Conservation (phyloP, 1,140 invertebrate genomes). For the Calycopis cecrops region DNA sequence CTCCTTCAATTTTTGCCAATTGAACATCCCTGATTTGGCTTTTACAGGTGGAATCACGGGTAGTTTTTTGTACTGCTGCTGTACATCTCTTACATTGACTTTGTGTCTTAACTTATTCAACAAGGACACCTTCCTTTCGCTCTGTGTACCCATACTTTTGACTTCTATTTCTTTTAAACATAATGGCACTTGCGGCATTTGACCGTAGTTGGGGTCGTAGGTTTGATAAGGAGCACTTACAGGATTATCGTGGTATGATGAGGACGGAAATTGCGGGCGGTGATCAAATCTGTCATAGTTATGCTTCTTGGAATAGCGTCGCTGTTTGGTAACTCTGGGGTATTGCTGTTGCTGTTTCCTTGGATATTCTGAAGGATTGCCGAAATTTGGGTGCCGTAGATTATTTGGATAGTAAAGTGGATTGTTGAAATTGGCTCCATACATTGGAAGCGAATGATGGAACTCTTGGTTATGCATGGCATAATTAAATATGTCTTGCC, state of each 20-base stretch:
- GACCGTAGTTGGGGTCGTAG: slow-evolving; percentile 29
- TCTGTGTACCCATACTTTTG: slow-evolving; percentile 57
- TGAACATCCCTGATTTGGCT: slow-evolving; percentile 33
- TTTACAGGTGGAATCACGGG: background rate
- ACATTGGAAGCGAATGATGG: slow-evolving; percentile 35
- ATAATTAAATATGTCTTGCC: slow-evolving; percentile 51
- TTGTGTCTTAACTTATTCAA: slow-evolving; percentile 46
- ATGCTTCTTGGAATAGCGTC: background rate
- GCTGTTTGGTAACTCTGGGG: no score
- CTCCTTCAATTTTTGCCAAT: slow-evolving; percentile 43
- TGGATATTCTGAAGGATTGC: no score
- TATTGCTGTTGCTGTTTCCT: no score
- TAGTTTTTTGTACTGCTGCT: slow-evolving; percentile 6
- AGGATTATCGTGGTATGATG: slow-evolving; percentile 13
- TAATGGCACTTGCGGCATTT: slow-evolving; percentile 42
- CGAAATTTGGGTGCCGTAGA: no score
- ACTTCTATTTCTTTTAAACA: slow-evolving; percentile 66
- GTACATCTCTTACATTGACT: slow-evolving; percentile 16
- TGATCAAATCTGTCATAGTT: slow-evolving; percentile 16
- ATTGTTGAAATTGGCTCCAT: no score
- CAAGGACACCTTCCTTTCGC: slow-evolving; percentile 48
- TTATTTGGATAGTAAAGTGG: no score
- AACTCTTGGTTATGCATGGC: slow-evolving; percentile 49
- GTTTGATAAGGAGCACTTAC: slow-evolving; percentile 28
- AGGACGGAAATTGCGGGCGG: slow-evolving; percentile 14